Evolutionary conservation across 2,888 invertebrate species (phyloP), one percentile per base, ranked within the genome.

Genomic region (Phengaris alcon): DNA sequence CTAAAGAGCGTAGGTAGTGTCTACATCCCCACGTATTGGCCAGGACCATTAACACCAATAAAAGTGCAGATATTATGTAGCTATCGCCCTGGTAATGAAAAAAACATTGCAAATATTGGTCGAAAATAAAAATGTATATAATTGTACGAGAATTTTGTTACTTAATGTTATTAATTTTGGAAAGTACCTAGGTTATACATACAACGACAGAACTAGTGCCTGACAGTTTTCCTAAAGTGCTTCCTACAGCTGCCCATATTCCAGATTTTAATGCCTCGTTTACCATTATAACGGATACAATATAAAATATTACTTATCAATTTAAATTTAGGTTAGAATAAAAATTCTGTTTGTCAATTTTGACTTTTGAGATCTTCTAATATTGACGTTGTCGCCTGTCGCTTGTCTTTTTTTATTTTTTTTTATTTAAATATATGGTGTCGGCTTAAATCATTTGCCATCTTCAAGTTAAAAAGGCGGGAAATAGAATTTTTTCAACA

Each of bases 181-280:
- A 35, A 55, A 54, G n/a, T 55, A 57, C 12, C 13, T 48, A 44
- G 8, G 64, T 12, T n/a, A 35, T 57, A 86, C 89, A 87, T 82
- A 92, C 91, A 76, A 90, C 89, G 75, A 90, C 75, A 75, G 78
- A 79, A 75, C 80, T 74, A 46, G 90, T 88, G 81, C 95, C 95
- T 73, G 94, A 93, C 78, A 96, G 84, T 91, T 96, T 96, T 55
- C 95, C 96, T 74, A 95, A 91, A 64, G 95, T 88, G 84, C 96
- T 95, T 59, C 95, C 96, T 76, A 92, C 83, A 54, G 95, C 93
- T 44, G 95, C 95, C 90, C 94, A 95, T 79, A 93, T 82, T 68
- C 96, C 96, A 54, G 95, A 93, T 78, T 94, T 82, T 79, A 95
- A 88, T 3, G 95, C 95, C 85, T 92, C 91, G 77, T 85, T 83